Conservation (phyloP, 1,140 invertebrate species). For the Aphis gossypii region DNA sequence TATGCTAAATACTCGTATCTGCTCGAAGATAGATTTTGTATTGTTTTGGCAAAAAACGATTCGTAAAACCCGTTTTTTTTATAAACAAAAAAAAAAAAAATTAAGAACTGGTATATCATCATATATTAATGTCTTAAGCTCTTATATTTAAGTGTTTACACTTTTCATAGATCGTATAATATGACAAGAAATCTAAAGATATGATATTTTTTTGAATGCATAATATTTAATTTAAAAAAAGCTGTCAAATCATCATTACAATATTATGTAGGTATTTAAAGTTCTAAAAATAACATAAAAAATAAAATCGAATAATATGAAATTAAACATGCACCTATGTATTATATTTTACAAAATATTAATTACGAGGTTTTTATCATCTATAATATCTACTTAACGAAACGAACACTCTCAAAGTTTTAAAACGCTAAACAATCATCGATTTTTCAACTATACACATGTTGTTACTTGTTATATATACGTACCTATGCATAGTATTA, state of each 20-base stretch:
- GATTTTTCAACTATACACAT: no score
- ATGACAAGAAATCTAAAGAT: neutral
- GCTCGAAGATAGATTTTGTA: neutral
- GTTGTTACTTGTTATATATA: no score
- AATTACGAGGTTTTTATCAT: neutral
- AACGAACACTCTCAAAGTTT: no score
- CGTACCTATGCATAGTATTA: no score
- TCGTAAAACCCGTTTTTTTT: neutral
- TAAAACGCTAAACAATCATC: no score
- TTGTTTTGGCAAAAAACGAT: neutral
- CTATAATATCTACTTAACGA: neutral
- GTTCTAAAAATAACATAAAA: neutral
- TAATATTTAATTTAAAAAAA: neutral
- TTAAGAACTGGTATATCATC: neutral
- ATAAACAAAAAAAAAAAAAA: neutral
- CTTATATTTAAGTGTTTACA: neutral
- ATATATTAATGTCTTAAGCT: neutral
- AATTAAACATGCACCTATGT: neutral
- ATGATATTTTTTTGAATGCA: neutral
- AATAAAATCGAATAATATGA: neutral
- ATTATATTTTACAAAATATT: neutral
- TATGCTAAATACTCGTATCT: neutral
- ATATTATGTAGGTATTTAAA: neutral
- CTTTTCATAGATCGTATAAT: neutral
- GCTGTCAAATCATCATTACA: neutral